phyloP scores from a whole-genome alignment of 2,113 vertebrate genomes.

The Alligator mississippiensis region DNA sequence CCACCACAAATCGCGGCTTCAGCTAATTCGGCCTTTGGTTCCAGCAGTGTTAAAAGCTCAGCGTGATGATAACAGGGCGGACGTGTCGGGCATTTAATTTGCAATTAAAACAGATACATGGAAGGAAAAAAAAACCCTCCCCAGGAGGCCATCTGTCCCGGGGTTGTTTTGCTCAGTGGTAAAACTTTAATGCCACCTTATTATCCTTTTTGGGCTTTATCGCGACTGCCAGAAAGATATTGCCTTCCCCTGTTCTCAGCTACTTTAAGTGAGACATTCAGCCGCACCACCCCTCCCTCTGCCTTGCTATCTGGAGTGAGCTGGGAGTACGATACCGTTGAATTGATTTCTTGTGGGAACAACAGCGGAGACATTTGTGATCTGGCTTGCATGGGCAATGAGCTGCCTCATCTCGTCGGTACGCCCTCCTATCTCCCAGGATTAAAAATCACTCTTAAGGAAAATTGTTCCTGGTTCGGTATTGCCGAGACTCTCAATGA shows the following conservation, averaged over 20 bases:
- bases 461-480: background rate
- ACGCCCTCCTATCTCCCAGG: background rate
- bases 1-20: background rate
- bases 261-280: background rate
- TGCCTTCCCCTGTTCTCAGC: background rate
- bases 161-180: background rate
- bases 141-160: background rate
- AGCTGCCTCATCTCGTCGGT: background rate
- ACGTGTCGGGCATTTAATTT: background rate
- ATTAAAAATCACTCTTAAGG: background rate
- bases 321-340: background rate
- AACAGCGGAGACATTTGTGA: background rate
- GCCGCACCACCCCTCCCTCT: background rate
- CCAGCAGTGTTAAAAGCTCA: background rate
- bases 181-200: background rate
- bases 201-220: background rate
- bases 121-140: background rate
- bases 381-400: background rate
- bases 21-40: background rate
- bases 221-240: background rate
- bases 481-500: background rate
- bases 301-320: background rate
- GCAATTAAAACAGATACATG: background rate
- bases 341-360: background rate
- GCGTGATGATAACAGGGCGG: background rate